phyloP scores from a whole-genome alignment of 1,140 invertebrate genomes.

The Lucilia cuprina region DNA sequence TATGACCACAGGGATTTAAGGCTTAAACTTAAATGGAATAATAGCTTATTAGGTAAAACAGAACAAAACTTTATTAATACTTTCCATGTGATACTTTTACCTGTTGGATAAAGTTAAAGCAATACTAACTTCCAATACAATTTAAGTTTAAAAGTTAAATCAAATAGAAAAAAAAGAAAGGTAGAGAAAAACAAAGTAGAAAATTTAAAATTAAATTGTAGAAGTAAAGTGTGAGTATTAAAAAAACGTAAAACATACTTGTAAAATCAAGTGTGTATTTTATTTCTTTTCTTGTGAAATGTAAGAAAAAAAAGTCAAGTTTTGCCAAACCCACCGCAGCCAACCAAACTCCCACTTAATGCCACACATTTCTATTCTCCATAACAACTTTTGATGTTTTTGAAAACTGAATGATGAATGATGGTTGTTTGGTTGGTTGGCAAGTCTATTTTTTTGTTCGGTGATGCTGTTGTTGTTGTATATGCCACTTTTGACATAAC shows the following conservation, averaged over 20 bases:
- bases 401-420: constrained; percentile 28
- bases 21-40: neutral
- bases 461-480: neutral
- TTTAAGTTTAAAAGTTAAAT: no score
- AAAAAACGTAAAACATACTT: neutral
- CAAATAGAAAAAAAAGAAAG: no score
- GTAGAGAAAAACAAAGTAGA: no score
- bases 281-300: neutral
- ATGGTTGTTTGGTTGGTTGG: constrained; percentile 7
- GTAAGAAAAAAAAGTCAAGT: neutral
- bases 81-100: neutral
- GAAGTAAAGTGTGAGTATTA: neutral
- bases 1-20: neutral
- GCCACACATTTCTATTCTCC: neutral
- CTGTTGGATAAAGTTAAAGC: neutral
- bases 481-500: constrained; percentile 6
- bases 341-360: neutral
- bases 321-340: neutral
- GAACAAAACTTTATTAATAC: neutral
- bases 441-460: neutral
- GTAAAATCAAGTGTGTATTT: neutral
- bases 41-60: neutral
- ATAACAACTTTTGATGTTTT: constrained; percentile 29
- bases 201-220: neutral
- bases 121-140: no score